A percentile compares a stretch with the other conserved stretches of the same genome.
phyloP scores from a whole-genome alignment of 2,888 invertebrate genomes.

The Leptarthrus brevirostris region DNA sequence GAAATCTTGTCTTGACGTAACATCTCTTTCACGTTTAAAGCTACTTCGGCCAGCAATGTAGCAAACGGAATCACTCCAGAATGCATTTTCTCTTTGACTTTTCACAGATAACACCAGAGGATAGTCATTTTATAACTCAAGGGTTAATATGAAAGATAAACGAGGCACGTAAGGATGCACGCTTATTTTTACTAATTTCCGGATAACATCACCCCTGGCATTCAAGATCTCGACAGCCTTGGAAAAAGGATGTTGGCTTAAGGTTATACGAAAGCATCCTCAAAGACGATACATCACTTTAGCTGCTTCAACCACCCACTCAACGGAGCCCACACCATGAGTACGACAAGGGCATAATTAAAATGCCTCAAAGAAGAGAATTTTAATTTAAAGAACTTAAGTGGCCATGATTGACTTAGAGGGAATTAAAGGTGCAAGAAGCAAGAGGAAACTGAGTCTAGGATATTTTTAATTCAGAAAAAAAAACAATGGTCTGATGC shows the following conservation, averaged over 20 bases:
- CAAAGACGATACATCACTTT: slow-evolving; percentile 10
- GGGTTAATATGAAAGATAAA: slow-evolving; percentile 7
- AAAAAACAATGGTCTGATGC: background rate
- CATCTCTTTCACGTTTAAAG: background rate
- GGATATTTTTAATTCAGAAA: background rate
- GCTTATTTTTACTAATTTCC: slow-evolving; percentile 58
- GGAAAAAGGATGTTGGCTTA: background rate
- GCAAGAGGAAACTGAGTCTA: background rate
- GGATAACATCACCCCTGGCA: slow-evolving; percentile 55
- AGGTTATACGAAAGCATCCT: background rate
- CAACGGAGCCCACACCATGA: background rate
- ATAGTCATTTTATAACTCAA: background rate
- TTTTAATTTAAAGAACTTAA: slow-evolving; percentile 5
- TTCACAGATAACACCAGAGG: background rate
- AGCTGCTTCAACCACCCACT: slow-evolving; percentile 8
- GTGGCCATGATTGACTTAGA: slow-evolving; percentile 19
- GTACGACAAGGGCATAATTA: slow-evolving; percentile 25
- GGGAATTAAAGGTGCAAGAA: slow-evolving; percentile 20
- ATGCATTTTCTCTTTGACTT: background rate
- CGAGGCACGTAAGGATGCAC: slow-evolving; percentile 11
- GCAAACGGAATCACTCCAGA: background rate
- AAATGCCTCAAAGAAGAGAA: slow-evolving; percentile 4
- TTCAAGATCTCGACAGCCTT: slow-evolving; percentile 8
- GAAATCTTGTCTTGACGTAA: too few relatives aligned
- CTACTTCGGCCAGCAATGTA: background rate